Evolutionary conservation across 2,888 invertebrate species (phyloP).

Genomic region (Cryptus viduatorius): DNA sequence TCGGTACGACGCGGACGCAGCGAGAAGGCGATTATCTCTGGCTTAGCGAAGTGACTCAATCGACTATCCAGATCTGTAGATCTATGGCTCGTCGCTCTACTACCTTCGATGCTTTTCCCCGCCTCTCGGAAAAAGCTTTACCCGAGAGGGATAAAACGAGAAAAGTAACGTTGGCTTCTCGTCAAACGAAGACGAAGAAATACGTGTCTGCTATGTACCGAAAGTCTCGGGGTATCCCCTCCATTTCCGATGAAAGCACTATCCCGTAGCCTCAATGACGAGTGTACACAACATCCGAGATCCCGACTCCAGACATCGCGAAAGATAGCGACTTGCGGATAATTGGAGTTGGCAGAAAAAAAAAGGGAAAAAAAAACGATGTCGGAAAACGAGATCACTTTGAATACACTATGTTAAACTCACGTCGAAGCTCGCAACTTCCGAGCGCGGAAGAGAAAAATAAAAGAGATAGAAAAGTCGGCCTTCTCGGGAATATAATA

Average conservation of each 20-base stretch:
- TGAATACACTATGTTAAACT: constrained; percentile 14
- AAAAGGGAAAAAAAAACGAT: neutral
- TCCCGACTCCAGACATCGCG: neutral
- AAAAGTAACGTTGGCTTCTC: constrained; percentile 29
- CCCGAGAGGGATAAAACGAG: constrained; percentile 29
- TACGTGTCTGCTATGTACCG: constrained; percentile 3
- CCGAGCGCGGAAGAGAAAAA: neutral
- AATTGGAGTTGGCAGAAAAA: neutral
- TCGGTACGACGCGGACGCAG: constrained; percentile 48
- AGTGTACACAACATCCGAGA: neutral
- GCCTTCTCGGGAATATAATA: constrained; percentile 28
- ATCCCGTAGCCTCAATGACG: neutral
- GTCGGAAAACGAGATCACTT: constrained; percentile 5
- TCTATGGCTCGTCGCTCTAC: constrained; percentile 1
- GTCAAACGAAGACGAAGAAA: constrained; percentile 15
- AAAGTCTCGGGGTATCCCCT: neutral
- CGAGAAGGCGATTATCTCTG: constrained; percentile 67
- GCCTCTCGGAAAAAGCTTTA: constrained; percentile 36
- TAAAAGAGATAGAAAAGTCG: constrained; percentile 17
- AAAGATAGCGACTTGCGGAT: neutral
- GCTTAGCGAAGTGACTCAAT: constrained; percentile 66
- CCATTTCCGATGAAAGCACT: neutral
- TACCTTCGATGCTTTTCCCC: constrained; percentile 24
- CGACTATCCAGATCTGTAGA: constrained; percentile 61
- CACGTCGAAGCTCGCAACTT: constrained; percentile 12